Base-by-base conservation (phyloP, 2,888 invertebrate genomes). In the Hypena proboscidalis region DNA sequence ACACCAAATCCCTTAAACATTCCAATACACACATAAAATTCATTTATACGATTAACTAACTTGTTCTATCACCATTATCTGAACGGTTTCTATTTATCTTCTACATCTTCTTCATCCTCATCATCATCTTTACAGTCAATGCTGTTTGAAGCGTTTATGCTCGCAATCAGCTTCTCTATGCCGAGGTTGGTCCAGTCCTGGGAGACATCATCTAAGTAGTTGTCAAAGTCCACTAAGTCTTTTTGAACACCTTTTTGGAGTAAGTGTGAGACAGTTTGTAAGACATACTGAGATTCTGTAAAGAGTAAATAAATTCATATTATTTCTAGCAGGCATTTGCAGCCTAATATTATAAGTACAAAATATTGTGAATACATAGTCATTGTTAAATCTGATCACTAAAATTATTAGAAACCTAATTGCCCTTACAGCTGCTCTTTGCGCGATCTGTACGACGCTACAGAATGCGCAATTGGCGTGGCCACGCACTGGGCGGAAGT, bases 161-260 rank as follows among this genome's bases (percentile, higher is more conserved):
- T 88, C 0, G 83, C 82, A 0, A 88, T 75, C 0, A 87, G 63
- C 47, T 84, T 86, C 51, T 83, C 80, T 22, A 90, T 87, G 41
- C 92, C 89, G 3, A 85, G 76, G 85, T 99, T 99, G 65, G 94
- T 94, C 97, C 98, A 99, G 81, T 99, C 98, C 50, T 95, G 92
- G 10, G 94, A 92, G 21, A 97, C 93, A 80, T 99, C 95, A 83
- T 99, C 99, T 53, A 99, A 92, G 85, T 99, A 98, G 87, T 98
- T 98, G 89, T 99, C 99, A 79, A 99, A 99, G 85, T 99, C 99
- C 6, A 96, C 90, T n/a, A 99, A 86, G 63, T 95, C 93, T 45
- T 94, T 93, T 79, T 95, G 95, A 0, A 94, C 93, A 30, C 94
- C 94, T 17, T 93, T 90, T 67, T 95, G 94, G 23, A 98, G 83